Evolutionary conservation across 2,888 invertebrate genomes (phyloP), one percentile per base, ranked within the genome.

Genomic region (Eugnorisma glareosa): DNA sequence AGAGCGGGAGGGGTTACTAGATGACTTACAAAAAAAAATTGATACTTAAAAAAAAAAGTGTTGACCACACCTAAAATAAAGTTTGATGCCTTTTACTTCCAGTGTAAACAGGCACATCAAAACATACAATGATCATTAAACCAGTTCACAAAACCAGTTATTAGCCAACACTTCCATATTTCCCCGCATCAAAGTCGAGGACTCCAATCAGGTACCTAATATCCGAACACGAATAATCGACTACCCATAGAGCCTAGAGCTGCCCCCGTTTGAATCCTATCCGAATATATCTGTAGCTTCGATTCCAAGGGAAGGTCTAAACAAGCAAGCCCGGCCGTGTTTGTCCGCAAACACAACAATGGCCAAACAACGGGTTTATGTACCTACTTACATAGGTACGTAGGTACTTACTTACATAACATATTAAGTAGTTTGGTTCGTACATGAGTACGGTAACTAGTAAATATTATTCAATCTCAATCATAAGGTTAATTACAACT

Each of bases 281-380:
- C 74, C 48, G 76, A 80, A 70, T 77, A 67, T 80, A 86, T 84
- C 85, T 73, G 66, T 82, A 79, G 81, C 82, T 83, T 83, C 83
- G 83, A 87, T 86, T 87, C 75, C 81, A 83, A 81, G 73, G 74
- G 86, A 86, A 83, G 81, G 83, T 87, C 82, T 85, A 83, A 86
- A 88, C 89, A 90, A 89, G 84, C 89, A 88, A 81, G 70, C 79
- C 79, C 67, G 77, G 68, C 75, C 73, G 35, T 91, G 88, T 92
- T 91, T 90, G 90, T 88, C 67, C 63, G 84, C 87, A 92, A 92
- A 92, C 89, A 91, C 76, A 84, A 86, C 82, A 85, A 81, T 86
- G 73, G 67, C 73, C 88, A 91, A 92, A 90, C 91, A 91, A 87
- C 89, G 79, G 81, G 59, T 79, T 79, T 87, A 79, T 85, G 77